phyloP scores from a whole-genome alignment of 53 echinoderm and acorn worm species.

The Stichopus horrens region DNA sequence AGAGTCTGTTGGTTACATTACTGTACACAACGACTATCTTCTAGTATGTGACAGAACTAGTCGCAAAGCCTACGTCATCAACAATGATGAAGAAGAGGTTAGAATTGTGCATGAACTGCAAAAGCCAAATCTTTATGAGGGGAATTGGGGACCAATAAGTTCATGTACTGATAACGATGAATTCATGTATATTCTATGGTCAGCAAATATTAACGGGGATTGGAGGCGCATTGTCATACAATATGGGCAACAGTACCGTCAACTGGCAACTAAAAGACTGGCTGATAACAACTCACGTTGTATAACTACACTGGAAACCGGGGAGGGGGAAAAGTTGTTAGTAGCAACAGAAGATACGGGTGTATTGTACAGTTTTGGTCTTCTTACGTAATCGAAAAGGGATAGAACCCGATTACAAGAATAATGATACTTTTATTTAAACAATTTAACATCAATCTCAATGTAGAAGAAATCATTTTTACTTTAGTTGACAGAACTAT shows the following conservation, averaged over 20 bases:
- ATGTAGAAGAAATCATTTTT: no score
- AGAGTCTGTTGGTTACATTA: neutral
- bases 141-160: neutral
- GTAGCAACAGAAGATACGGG: neutral
- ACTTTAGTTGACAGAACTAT: no score
- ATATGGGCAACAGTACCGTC: neutral
- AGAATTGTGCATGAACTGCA: neutral
- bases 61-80: neutral
- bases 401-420: no score
- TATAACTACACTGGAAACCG: constrained; percentile 1
- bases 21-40: neutral
- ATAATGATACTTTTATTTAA: no score
- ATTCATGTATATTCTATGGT: neutral
- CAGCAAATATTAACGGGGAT: neutral
- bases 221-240: neutral
- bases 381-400: neutral
- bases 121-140: neutral
- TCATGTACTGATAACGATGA: neutral
- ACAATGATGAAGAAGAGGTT: neutral
- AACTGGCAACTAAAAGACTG: neutral
- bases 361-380: neutral
- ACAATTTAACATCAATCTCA: no score
- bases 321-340: neutral
- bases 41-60: neutral
- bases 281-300: neutral